Percentiles rank a stretch among this genome's conserved stretches.
These are phyloP conservation scores for Gavia stellata DNA, from an alignment of 2,113 vertebrate species.

Conservation along the genomic window DNA sequence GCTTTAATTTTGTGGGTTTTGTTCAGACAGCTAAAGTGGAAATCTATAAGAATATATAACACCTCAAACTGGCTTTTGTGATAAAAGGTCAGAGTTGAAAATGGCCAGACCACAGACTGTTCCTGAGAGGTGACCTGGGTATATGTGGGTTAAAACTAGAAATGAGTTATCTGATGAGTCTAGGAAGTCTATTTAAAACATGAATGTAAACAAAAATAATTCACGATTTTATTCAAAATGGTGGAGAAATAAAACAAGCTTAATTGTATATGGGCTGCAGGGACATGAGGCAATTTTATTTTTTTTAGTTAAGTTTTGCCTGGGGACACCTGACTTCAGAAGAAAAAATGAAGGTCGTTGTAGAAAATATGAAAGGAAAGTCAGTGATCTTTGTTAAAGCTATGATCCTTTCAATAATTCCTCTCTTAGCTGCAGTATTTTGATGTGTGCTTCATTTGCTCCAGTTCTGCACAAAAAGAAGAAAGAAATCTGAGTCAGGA, in stretches of 20 bases:
- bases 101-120: neutral
- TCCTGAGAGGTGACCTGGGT: neutral
- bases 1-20: neutral
- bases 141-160: neutral
- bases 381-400: neutral
- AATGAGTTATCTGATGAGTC: neutral
- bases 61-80: neutral
- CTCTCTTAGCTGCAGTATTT: neutral
- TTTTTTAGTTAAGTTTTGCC: neutral
- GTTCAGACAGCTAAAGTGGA: neutral
- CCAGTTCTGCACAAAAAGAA: neutral
- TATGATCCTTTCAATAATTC: neutral
- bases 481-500: constrained; percentile 3
- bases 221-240: neutral
- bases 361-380: neutral
- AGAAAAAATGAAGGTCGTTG: neutral
- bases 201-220: neutral
- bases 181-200: neutral
- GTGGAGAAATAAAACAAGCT: neutral
- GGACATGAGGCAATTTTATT: neutral
- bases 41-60: neutral
- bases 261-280: neutral
- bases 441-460: neutral
- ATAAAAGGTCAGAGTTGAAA: neutral
- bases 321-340: neutral